Conservation (phyloP, 2,113 vertebrate species). For the Monopterus albus region DNA sequence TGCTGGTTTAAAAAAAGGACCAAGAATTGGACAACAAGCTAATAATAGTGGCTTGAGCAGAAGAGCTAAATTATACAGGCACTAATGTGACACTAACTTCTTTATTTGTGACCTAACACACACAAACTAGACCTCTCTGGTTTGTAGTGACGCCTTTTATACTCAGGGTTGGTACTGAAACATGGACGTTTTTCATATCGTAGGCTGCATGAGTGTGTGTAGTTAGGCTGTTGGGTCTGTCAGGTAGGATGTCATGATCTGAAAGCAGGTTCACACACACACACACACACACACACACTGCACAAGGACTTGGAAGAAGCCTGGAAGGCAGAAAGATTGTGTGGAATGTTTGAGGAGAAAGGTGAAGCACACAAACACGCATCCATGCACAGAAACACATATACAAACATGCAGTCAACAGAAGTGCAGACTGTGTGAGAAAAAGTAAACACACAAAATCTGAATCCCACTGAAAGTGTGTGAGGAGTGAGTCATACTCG, state of each 20-base stretch:
- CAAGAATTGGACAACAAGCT: conserved; percentile 32
- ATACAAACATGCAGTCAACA: conserved; percentile 21
- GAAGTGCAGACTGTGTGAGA: not conserved
- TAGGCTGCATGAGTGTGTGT: not conserved
- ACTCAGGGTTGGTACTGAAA: not conserved
- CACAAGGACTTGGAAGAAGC: conserved; percentile 47
- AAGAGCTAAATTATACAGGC: conserved; percentile 17
- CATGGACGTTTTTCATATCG: not conserved
- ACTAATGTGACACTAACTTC: conserved; percentile 13
- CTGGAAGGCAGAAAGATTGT: conserved; percentile 55
- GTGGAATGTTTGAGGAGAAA: conserved; percentile 78
- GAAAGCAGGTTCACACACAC: conserved; percentile 35
- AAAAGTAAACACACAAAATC: conserved; percentile 21
- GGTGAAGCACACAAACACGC: conserved; percentile 62
- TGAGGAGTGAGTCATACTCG: conserved; percentile 52
- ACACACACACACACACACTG: conserved; percentile 41
- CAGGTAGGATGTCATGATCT: conserved; percentile 21
- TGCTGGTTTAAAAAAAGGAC: conserved; percentile 29
- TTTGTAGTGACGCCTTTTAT: not conserved
- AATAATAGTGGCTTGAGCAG: conserved; percentile 48
- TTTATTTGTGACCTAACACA: not conserved
- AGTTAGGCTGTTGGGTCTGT: conserved; percentile 1
- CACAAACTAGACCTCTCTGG: conserved; percentile 8
- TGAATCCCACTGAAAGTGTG: conserved; percentile 8
- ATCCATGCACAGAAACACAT: not conserved